These are phyloP conservation scores for Felis chaus DNA, from an alignment of 2,113 vertebrate species.

Conservation along the genomic window DNA sequence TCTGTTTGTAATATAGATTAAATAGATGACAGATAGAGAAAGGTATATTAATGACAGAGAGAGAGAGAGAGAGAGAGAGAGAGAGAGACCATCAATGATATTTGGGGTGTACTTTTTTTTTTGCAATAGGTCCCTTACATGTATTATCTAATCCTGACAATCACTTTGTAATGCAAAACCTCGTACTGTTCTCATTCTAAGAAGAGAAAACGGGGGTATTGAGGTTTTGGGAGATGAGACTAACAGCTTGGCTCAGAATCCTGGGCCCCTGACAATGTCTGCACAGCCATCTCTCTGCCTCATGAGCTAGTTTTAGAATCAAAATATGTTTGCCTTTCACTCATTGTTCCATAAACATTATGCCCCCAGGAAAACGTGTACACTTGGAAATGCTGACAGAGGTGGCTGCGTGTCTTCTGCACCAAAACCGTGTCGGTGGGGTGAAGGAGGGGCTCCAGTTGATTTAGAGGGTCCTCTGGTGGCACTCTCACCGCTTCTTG, in stretches of 20 bases:
- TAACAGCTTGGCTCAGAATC: not conserved
- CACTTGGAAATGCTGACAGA: not conserved
- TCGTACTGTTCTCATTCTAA: no score
- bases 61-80: not conserved
- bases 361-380: not conserved
- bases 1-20: not conserved
- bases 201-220: not conserved
- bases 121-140: not conserved
- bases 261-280: not conserved
- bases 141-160: not conserved
- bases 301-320: not conserved
- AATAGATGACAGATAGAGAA: not conserved
- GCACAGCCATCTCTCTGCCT: not conserved
- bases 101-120: not conserved
- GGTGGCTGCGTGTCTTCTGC: fast-evolving
- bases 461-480: no score
- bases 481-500: no score
- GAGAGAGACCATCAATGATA: not conserved
- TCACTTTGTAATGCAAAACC: not conserved
- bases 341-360: fast-evolving
- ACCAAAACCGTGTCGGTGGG: fast-evolving
- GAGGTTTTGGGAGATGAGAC: not conserved
- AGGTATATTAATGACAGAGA: not conserved
- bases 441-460: fast-evolving
- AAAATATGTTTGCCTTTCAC: not conserved